These are phyloP conservation scores for Diplolepis rosae DNA, from an alignment of 2,888 invertebrate genomes.

Conservation along the genomic window DNA sequence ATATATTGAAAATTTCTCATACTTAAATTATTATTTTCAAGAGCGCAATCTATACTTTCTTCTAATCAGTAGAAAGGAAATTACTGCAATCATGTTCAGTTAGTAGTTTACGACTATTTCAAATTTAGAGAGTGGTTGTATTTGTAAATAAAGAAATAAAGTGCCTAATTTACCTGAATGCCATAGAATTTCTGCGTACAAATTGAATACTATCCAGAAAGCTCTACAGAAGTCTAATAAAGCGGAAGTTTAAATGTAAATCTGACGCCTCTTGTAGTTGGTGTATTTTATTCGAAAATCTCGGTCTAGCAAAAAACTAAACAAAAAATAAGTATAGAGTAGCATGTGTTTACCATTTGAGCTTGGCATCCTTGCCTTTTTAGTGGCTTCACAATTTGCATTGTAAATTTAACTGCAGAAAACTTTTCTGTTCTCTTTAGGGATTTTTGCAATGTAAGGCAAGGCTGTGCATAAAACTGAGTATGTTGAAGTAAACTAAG, in stretches of 20 bases:
- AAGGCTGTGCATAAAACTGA: conserved; percentile 36
- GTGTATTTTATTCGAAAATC: conserved; percentile 56
- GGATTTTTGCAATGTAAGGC: conserved; percentile 56
- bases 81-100: too few relatives aligned
- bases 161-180: too few relatives aligned
- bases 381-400: conserved; percentile 60
- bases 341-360: conserved; percentile 60
- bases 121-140: too few relatives aligned
- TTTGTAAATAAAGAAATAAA: too few relatives aligned
- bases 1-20: too few relatives aligned
- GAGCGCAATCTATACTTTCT: too few relatives aligned
- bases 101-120: too few relatives aligned
- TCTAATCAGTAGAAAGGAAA: too few relatives aligned
- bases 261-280: conserved; percentile 50
- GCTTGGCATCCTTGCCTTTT: conserved; percentile 54
- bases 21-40: too few relatives aligned
- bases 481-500: conserved; percentile 10
- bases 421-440: conserved; percentile 57
- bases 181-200: not conserved
- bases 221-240: conserved; percentile 44
- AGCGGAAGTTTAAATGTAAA: conserved; percentile 59
- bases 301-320: conserved; percentile 44
- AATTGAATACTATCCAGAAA: not conserved
- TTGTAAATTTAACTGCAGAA: conserved; percentile 64
- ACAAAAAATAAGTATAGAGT: conserved; percentile 29